Evolutionary conservation across 1,140 invertebrate species (phyloP), one percentile per base, ranked within the genome.

Genomic region (Scaptomyza graminum): DNA sequence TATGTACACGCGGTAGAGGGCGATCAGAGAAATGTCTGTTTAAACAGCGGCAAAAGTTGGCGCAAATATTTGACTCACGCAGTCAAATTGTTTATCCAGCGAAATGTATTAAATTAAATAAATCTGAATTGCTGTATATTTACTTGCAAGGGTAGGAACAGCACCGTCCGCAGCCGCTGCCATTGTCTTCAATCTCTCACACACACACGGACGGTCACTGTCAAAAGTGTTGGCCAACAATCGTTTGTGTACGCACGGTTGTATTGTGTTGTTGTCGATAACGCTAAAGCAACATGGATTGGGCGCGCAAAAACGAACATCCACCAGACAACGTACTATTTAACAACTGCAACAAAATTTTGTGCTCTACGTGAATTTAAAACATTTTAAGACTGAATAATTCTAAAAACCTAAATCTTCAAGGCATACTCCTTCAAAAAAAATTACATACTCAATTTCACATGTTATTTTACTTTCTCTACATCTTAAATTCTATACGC

Each of bases 101-200:
- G 28, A 28, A 9, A 59, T 16, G 9, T 13, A 47, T 47, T 1
- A 11, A 57, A 69, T 63, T 44, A 22, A 56, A 44, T 56, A 6
- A 1, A 39, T 74, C 41, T 44, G 41, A 54, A 43, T 43, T 12
- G 28, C 41, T 57, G 7, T 28, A 80, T 88, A 91, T 85, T 90
- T 83, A 91, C 90, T 87, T 87, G 90, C 90, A 84, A 91, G 76
- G 74, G 90, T 88, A 87, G 90, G 90, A 90, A 88, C 85, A 90
- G 85, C 87, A 74, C 88, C 82, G 73, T 91, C 90, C 84, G 78
- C 88, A 91, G 88, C 90, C 90, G 80, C 84, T 91, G 90, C 90
- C 90, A 91, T 91, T 84, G 85, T 87, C 90, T 90, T 85, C 87
- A 90, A 91, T 90, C 69, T 67, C 68, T 66, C 68, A 59, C 68